Evolutionary conservation across 1,140 invertebrate genomes (phyloP).

Genomic region (Drosophila trapezifrons): DNA sequence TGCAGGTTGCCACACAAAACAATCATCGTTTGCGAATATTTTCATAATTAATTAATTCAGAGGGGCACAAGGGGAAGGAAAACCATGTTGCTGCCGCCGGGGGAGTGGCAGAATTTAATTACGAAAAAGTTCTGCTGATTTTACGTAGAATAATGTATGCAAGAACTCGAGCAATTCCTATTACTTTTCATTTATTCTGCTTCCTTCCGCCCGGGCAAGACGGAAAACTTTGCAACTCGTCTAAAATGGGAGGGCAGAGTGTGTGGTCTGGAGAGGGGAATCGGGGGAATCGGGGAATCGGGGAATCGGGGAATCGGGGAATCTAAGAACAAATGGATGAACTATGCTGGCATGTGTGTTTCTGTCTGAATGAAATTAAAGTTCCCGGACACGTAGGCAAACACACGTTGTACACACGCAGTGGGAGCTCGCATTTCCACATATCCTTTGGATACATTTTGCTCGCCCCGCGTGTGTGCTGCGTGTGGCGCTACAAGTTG

Average conservation of each 20-base stretch:
- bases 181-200: constrained; percentile 27
- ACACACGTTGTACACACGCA: constrained; percentile 33
- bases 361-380: constrained; percentile 35
- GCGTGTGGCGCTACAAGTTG: constrained; percentile 56
- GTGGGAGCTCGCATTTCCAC: constrained; percentile 6
- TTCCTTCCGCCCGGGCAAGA: background rate
- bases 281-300: too few species aligned
- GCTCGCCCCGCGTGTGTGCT: constrained; percentile 19
- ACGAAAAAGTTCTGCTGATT: constrained; percentile 26
- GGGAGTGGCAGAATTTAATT: constrained; percentile 34
- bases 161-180: constrained; percentile 30
- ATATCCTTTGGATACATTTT: constrained; percentile 54
- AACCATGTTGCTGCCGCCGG: background rate
- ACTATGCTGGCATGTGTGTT: constrained; percentile 29
- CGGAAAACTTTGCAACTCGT: constrained; percentile 21
- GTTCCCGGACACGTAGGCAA: constrained; percentile 60
- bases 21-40: constrained; percentile 22
- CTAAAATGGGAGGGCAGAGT: too few species aligned
- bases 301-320: too few species aligned
- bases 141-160: constrained; percentile 39
- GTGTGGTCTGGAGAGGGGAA: too few species aligned
- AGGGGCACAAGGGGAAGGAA: background rate
- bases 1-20: constrained; percentile 10
- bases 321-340: constrained; percentile 40
- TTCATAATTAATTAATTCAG: constrained; percentile 39